phyloP scores from a whole-genome alignment of 2,797 vertebrate species.

The Okamejei kenojei region DNA sequence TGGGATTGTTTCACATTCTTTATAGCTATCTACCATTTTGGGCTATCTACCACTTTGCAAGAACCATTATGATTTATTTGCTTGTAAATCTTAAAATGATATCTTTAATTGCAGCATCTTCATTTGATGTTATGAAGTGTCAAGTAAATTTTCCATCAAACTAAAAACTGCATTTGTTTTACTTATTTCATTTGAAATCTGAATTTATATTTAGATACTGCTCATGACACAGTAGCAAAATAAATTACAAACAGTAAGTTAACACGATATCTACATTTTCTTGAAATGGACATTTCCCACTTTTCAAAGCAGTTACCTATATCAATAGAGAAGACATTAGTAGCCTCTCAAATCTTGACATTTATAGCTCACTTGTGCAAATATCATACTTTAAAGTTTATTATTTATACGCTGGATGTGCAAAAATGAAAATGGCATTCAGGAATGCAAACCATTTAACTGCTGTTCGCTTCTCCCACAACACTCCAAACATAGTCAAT shows the following conservation, averaged over 20 bases:
- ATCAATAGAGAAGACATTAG: neutral
- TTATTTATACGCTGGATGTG: neutral
- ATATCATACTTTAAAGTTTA: neutral
- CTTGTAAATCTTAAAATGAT: neutral
- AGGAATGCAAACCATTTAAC: neutral
- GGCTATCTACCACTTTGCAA: neutral
- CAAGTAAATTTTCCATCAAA: slow-evolving; percentile 41
- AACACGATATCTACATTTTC: neutral
- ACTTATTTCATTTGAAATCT: neutral
- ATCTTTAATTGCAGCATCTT: neutral
- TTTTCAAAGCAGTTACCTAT: neutral
- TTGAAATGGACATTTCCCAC: neutral
- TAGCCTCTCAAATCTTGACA: neutral
- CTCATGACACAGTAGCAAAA: neutral
- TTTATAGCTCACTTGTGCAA: neutral
- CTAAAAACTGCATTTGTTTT: slow-evolving; percentile 22
- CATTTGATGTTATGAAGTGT: neutral
- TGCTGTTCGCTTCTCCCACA: neutral
- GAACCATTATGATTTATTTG: neutral
- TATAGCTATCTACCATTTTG: neutral
- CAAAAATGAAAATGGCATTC: neutral
- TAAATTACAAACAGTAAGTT: neutral
- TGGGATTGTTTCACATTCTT: neutral
- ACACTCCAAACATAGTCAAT: neutral
- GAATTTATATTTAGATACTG: neutral